Evolutionary conservation across 64 coral and sea anemone species (phyloP).

Genomic region (Dendrophyllia cribrosa): DNA sequence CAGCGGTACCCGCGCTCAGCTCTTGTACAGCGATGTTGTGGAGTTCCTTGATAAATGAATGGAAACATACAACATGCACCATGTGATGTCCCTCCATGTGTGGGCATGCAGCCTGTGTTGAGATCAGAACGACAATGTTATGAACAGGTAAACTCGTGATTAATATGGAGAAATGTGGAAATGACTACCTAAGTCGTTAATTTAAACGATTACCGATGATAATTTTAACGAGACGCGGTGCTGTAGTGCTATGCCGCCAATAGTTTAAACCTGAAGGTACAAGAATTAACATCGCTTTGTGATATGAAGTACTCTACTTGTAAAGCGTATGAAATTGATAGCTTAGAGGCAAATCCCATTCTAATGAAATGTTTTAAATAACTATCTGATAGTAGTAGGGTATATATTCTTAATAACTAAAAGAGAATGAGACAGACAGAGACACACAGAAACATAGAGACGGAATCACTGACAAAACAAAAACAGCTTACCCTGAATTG

Average conservation of each 20-base stretch:
- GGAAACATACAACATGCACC: constrained; percentile 70
- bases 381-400: too few relatives aligned
- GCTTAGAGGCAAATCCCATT: too few relatives aligned
- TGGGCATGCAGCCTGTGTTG: constrained; percentile 62
- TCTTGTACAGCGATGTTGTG: constrained; percentile 61
- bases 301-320: too few relatives aligned
- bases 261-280: too few relatives aligned
- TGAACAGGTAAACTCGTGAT: neutral
- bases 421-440: neutral
- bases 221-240: too few relatives aligned
- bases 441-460: neutral
- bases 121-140: neutral
- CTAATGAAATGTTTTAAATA: too few relatives aligned
- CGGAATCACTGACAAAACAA: too few relatives aligned
- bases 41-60: constrained; percentile 37
- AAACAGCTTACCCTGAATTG: neutral
- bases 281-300: too few relatives aligned
- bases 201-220: neutral
- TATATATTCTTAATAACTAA: too few relatives aligned
- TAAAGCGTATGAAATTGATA: too few relatives aligned
- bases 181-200: neutral
- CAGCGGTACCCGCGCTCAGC: constrained; percentile 61
- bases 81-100: constrained; percentile 66
- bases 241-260: too few relatives aligned
- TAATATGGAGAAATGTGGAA: neutral